Evolutionary conservation across 1,140 invertebrate species (phyloP).

Genomic region (Ostrea denselamellosa): DNA sequence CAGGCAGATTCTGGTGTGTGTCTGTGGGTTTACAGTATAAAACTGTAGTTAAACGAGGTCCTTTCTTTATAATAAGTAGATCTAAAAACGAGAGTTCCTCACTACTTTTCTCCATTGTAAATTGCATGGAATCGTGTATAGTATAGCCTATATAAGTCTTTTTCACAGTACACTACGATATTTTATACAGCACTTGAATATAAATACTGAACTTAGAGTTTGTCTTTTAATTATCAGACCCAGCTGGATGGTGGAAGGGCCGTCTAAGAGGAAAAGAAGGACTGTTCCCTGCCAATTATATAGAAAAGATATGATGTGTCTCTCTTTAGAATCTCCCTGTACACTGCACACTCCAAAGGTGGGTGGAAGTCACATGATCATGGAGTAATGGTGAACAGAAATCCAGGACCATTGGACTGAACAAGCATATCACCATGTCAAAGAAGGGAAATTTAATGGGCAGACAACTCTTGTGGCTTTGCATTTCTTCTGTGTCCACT

Average conservation of each 20-base stretch:
- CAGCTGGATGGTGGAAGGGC: constrained; percentile 86
- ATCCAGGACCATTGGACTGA: not conserved
- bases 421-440: not conserved
- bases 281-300: constrained; percentile 86
- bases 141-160: too few species aligned
- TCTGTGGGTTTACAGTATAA: too few species aligned
- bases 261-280: constrained; percentile 82
- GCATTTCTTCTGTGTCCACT: too few species aligned
- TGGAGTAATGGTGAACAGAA: not conserved
- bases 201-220: too few species aligned
- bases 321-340: not conserved
- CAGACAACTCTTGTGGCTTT: not conserved
- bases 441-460: not conserved
- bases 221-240: constrained; percentile 80
- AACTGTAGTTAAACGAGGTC: too few species aligned
- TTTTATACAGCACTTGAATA: too few species aligned
- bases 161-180: too few species aligned
- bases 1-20: too few species aligned
- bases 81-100: too few species aligned
- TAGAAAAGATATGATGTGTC: constrained; percentile 80
- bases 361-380: not conserved
- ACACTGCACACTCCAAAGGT: not conserved
- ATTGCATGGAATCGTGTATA: too few species aligned
- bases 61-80: too few species aligned
- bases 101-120: too few species aligned